These are phyloP conservation scores for Dendrolimus punctatus DNA, from an alignment of 1,140 invertebrate species.

Conservation along the genomic window DNA sequence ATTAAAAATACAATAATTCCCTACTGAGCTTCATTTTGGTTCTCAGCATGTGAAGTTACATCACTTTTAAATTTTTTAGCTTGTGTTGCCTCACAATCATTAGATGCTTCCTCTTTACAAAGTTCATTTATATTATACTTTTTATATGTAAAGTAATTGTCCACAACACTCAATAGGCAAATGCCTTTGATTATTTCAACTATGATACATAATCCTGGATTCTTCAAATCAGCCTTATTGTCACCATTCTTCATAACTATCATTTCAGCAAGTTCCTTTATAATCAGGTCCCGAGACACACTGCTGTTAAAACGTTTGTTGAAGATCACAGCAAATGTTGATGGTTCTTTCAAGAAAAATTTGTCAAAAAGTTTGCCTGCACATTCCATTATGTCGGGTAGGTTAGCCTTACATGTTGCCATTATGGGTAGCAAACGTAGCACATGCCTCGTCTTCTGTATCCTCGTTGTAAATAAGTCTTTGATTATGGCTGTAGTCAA, in stretches of 20 bases:
- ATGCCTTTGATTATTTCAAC: conserved; percentile 82
- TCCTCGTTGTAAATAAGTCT: conserved; percentile 78
- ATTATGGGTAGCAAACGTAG: conserved; percentile 86
- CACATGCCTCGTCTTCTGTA: conserved; percentile 81
- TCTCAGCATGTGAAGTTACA: conserved; percentile 23
- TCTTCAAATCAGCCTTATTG: conserved; percentile 84
- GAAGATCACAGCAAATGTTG: conserved; percentile 84
- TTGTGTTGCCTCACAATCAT: conserved; percentile 47
- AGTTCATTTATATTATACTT: conserved; percentile 63
- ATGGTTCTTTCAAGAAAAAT: conserved; percentile 80
- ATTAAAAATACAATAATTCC: no score
- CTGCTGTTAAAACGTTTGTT: conserved; percentile 87
- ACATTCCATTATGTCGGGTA: conserved; percentile 79
- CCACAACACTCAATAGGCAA: conserved; percentile 56
- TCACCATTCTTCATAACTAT: conserved; percentile 77
- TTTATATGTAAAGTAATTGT: conserved; percentile 62
- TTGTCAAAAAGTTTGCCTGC: conserved; percentile 80
- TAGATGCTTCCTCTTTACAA: conserved; percentile 45
- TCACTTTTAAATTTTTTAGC: conserved; percentile 55
- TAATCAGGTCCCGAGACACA: conserved; percentile 79
- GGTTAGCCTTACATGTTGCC: conserved; percentile 83
- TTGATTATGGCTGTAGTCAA: conserved; percentile 81
- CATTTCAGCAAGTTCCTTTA: conserved; percentile 79
- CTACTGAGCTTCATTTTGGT: conserved; percentile 28
- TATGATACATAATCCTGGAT: conserved; percentile 82